phyloP scores from a whole-genome alignment of 2,797 vertebrate genomes.

The Typhlichthys subterraneus region DNA sequence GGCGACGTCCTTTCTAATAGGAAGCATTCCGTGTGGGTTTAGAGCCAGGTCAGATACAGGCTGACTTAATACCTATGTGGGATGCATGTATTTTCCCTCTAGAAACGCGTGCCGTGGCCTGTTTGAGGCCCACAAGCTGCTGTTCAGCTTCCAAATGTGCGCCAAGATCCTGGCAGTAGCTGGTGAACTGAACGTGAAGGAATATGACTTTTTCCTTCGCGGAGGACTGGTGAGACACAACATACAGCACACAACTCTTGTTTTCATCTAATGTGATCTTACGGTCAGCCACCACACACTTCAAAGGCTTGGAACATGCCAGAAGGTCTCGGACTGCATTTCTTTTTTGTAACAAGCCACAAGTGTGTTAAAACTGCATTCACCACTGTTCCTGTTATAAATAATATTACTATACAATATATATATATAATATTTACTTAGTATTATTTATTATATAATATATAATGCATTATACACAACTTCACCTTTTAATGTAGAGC shows the following conservation, averaged over 20 bases:
- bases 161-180: conserved; percentile 86
- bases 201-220: conserved; percentile 88
- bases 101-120: conserved; percentile 88
- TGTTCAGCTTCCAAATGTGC: conserved; percentile 92
- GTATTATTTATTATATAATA: too few species aligned
- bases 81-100: conserved; percentile 9
- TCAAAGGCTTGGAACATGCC: conserved; percentile 6
- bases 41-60: neutral
- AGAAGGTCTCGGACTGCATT: neutral
- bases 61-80: neutral
- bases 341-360: neutral
- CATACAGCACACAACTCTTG: neutral
- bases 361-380: too few species aligned
- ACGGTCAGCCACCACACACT: neutral
- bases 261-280: neutral
- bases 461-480: too few species aligned
- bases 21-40: too few species aligned
- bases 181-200: conserved; percentile 85
- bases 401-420: too few species aligned
- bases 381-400: too few species aligned
- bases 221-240: conserved; percentile 84
- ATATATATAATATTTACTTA: too few species aligned
- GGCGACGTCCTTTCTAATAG: too few species aligned
- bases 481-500: too few species aligned
- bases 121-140: conserved; percentile 89